Conservation (phyloP, 2,888 invertebrate species). For the Ectemnius continuus region DNA sequence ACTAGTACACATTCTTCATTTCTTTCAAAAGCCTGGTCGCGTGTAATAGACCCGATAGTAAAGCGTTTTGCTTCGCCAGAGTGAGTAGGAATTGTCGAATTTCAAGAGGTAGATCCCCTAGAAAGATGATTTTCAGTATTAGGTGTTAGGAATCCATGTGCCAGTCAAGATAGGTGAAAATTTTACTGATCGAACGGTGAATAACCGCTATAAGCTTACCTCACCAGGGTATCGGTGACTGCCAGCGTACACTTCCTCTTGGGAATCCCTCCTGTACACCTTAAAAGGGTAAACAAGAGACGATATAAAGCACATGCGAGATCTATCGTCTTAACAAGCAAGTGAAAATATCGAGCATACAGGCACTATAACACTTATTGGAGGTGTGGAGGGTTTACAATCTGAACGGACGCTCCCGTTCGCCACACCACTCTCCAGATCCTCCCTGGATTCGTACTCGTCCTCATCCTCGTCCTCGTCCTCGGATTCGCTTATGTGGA, state of each 20-base stretch:
- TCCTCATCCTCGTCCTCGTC: slow-evolving; percentile 91
- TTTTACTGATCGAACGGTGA: neutral
- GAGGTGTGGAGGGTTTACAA: slow-evolving; percentile 68
- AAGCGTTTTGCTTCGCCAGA: slow-evolving; percentile 99
- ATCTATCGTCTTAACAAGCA: too few species aligned
- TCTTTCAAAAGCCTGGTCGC: slow-evolving; percentile 77
- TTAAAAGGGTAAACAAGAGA: slow-evolving; percentile 72
- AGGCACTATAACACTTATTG: slow-evolving; percentile 73
- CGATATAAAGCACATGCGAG: too few species aligned
- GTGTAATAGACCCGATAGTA: slow-evolving; percentile 99
- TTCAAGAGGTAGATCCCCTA: slow-evolving; percentile 98
- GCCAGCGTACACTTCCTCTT: slow-evolving; percentile 97
- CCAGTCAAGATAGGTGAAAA: neutral
- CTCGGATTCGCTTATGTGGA: slow-evolving; percentile 97
- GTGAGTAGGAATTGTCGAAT: slow-evolving; percentile 99
- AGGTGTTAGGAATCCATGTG: slow-evolving; percentile 4
- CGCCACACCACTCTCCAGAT: slow-evolving; percentile 78
- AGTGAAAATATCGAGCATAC: slow-evolving; percentile 57
- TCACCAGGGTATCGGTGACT: slow-evolving; percentile 96
- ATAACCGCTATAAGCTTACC: slow-evolving; percentile 51
- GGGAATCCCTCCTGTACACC: slow-evolving; percentile 97
- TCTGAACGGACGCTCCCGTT: slow-evolving; percentile 65
- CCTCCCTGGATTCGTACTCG: slow-evolving; percentile 81
- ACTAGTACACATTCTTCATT: slow-evolving; percentile 27
- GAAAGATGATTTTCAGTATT: slow-evolving; percentile 50